Percentiles rank a stretch among this genome's conserved stretches.
These are phyloP conservation scores for Orycteropus afer DNA, from an alignment of 2,113 vertebrate genomes.

Conservation along the genomic window DNA sequence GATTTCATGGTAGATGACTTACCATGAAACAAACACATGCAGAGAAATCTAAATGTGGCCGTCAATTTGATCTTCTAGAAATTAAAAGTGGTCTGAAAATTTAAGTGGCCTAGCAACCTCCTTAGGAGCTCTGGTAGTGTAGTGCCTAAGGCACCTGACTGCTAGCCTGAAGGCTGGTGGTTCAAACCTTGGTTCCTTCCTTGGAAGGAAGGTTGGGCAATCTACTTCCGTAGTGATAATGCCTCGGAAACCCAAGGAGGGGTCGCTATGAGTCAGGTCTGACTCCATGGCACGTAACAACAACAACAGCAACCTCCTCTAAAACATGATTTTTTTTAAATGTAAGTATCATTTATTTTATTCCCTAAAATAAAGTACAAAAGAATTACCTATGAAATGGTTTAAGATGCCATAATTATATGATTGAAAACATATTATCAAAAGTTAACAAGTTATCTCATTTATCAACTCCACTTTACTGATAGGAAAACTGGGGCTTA, in stretches of 20 bases:
- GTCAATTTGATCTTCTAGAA: slow-evolving; percentile 34
- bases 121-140: no score
- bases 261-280: no score
- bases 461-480: not conserved
- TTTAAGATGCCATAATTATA: not conserved
- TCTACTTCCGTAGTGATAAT: no score
- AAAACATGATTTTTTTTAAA: not conserved
- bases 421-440: not conserved
- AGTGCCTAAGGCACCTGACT: no score
- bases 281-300: no score
- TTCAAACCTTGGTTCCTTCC: no score
- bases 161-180: no score
- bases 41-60: not conserved
- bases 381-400: not conserved
- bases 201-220: no score
- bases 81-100: slow-evolving; percentile 39
- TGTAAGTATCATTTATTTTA: not conserved
- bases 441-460: not conserved
- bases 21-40: not conserved
- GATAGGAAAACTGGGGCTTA: no score
- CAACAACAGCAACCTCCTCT: no score
- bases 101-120: not conserved
- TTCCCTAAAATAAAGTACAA: not conserved
- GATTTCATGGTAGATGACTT: not conserved
- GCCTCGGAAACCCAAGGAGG: no score